Conservation (phyloP, 92 coral and sea anemone species). For the Zoanthus sociatus region DNA sequence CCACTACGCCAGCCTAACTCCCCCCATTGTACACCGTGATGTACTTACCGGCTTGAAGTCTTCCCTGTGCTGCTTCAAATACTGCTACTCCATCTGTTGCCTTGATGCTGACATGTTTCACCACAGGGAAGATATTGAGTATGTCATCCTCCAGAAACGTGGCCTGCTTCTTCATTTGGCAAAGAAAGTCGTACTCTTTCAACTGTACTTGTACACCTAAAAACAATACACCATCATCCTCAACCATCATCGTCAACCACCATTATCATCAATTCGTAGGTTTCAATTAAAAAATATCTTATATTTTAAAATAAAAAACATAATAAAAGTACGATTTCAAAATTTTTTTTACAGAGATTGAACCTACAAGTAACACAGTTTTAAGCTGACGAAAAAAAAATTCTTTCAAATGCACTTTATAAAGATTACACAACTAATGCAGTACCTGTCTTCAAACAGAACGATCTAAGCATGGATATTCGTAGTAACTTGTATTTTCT, state of each 20-base stretch:
- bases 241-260: not conserved
- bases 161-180: slow-evolving; percentile 76
- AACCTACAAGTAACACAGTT: no score
- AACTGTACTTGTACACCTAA: slow-evolving; percentile 92
- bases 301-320: no score
- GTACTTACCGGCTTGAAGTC: slow-evolving; percentile 88
- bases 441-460: slow-evolving; percentile 90
- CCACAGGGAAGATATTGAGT: slow-evolving; percentile 93
- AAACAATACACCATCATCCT: not conserved
- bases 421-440: not conserved
- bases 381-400: not conserved
- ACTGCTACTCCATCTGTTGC: slow-evolving; percentile 94
- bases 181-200: slow-evolving; percentile 89
- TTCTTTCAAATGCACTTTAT: no score
- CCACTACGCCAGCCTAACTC: no score
- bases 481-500: slow-evolving; percentile 79
- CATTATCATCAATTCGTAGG: not conserved
- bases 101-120: slow-evolving; percentile 96
- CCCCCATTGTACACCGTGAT: not conserved
- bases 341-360: no score
- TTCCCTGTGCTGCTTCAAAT: slow-evolving; percentile 96
- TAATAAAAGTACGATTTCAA: no score
- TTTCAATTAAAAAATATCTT: no score
- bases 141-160: slow-evolving; percentile 95
- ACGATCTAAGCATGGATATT: slow-evolving; percentile 83